Base-by-base conservation (phyloP, 2,113 vertebrate genomes). In the Alces alces region DNA sequence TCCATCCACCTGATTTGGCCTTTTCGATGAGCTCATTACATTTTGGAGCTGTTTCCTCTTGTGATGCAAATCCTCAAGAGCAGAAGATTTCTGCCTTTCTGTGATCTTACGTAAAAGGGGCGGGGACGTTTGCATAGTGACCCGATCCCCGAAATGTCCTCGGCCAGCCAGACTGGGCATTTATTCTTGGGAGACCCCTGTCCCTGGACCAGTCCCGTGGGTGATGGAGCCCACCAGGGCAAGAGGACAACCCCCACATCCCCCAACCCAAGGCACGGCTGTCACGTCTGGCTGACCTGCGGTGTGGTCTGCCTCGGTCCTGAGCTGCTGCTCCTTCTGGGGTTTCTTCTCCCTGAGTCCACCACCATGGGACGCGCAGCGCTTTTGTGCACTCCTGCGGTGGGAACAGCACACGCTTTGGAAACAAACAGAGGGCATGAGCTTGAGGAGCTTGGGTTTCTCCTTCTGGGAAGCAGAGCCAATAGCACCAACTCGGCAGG, bases 251-350 rank as follows among this genome's bases (percentile, higher is more conserved):
- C 1, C 6, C 1, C 52, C 27, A 10, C 5, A 21, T 2, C 19
- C n/a, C 23, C n/a, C 80, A 55, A 2, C 39, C 61, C 50, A 45
- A 55, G 36, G 25, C 7, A 39, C 36, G 19, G n/a, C 4, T 12
- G 10, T 43, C 25, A 0, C 0, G 0, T 7, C 21, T 3, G 11
- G 2, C 5, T 25, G 43, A 52, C 52, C 30, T n/a, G 10, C 0
- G 3, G 16, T 1, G 2, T 45, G 8, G n/a, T 19, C 54, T 91
- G 50, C 21, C 28, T 13, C 6, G 17, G 6, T 15, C 39, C 28
- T 3, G 1, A 64, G 33, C 25, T 4, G 2, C 79, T 39, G 7
- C 11, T 66, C 3, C 36, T 36, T 54, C 6, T 28, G 30, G 0
- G n/a, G 43, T 36, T 28, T 33, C 6, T 1, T 60, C 54, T 85